A percentile compares a stretch with the other conserved stretches of the same genome.
phyloP scores from a whole-genome alignment of 1,140 invertebrate genomes.

The Ceratina australensis region DNA sequence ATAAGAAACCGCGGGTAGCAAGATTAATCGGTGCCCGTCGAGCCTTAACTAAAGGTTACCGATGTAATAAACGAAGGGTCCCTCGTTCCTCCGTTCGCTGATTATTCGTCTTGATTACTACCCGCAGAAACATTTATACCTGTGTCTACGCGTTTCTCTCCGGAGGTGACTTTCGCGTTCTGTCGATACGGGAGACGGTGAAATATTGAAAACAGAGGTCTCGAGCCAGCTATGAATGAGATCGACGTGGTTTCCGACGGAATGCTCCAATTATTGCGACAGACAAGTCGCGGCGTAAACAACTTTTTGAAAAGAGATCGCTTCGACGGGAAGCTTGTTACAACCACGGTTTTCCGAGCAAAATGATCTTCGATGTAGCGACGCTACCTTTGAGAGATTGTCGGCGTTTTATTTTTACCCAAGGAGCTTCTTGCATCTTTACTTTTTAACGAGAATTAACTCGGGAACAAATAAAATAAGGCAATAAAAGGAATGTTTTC shows the following conservation, averaged over 20 bases:
- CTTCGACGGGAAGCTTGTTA: not conserved
- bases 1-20: slow-evolving; percentile 21
- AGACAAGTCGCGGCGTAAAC: not conserved
- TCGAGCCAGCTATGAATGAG: not conserved
- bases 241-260: not conserved
- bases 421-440: no score
- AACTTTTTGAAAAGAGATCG: not conserved
- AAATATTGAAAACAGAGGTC: slow-evolving; percentile 39
- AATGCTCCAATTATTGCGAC: slow-evolving; percentile 17
- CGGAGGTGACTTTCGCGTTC: not conserved
- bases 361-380: no score
- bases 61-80: slow-evolving; percentile 6
- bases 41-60: slow-evolving; percentile 18
- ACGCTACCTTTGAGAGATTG: no score
- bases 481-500: not conserved
- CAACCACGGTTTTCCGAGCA: not conserved
- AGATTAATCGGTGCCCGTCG: slow-evolving; percentile 23
- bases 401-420: no score
- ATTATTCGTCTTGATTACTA: not conserved
- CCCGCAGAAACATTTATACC: no score
- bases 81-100: not conserved
- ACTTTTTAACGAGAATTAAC: no score
- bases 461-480: no score
- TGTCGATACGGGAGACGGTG: not conserved
- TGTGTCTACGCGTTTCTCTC: not conserved